Conservation (phyloP, 2,113 vertebrate genomes). For the Pachypanchax playfairii region DNA sequence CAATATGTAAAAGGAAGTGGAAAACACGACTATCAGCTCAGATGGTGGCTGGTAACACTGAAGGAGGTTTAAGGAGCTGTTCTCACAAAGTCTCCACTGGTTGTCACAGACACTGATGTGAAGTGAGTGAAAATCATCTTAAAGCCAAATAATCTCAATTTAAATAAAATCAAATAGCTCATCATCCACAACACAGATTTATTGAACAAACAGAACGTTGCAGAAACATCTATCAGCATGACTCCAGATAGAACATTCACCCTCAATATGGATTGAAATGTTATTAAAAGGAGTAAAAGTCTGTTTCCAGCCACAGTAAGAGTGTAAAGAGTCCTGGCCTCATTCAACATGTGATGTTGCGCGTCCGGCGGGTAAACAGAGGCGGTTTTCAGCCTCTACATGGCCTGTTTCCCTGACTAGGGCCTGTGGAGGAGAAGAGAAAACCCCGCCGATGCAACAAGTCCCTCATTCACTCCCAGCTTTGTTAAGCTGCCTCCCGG, state of each 20-base stretch:
- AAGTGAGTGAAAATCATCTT: too few relatives aligned
- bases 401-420: constrained; percentile 64
- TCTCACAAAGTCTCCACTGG: not conserved
- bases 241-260: too few relatives aligned
- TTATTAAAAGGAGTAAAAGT: too few relatives aligned
- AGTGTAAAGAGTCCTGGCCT: too few relatives aligned
- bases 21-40: not conserved
- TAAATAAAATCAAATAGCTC: too few relatives aligned
- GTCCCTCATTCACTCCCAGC: constrained; percentile 88
- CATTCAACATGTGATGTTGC: too few relatives aligned
- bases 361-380: constrained; percentile 55
- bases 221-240: too few relatives aligned
- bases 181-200: too few relatives aligned
- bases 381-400: constrained; percentile 37
- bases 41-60: not conserved
- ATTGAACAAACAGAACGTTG: too few relatives aligned
- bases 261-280: too few relatives aligned
- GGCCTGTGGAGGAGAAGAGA: constrained; percentile 36
- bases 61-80: not conserved
- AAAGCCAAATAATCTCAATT: too few relatives aligned
- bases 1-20: constrained; percentile 51
- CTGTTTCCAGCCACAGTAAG: too few relatives aligned
- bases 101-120: constrained; percentile 15
- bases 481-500: constrained; percentile 82
- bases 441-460: constrained; percentile 84